Percentiles rank a stretch among this genome's conserved stretches.
Conservation (phyloP, 2,888 invertebrate species). For the Agrochola lychnidis region DNA sequence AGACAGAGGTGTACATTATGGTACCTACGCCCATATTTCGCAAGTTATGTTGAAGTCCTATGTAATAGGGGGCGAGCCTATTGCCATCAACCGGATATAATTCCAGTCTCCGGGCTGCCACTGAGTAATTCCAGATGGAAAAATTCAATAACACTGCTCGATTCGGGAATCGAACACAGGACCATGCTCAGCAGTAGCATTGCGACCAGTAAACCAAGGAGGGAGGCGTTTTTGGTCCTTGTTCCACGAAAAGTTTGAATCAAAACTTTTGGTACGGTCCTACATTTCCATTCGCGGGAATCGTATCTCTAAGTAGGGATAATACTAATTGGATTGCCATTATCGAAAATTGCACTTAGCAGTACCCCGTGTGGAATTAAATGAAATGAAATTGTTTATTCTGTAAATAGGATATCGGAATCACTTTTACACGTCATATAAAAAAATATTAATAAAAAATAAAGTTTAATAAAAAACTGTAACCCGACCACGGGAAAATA, state of each 20-base stretch:
- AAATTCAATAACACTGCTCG: too few species aligned
- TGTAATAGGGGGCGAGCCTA: not conserved
- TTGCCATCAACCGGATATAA: too few species aligned
- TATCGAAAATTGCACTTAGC: slow-evolving; percentile 46
- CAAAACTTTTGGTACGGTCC: not conserved
- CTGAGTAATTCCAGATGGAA: not conserved
- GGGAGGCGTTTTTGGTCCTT: not conserved
- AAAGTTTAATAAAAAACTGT: too few species aligned
- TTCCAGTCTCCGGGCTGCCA: too few species aligned
- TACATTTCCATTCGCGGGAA: slow-evolving; percentile 8
- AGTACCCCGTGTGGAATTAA: slow-evolving; percentile 18
- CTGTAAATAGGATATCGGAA: too few species aligned
- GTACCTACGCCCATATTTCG: not conserved
- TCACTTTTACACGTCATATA: too few species aligned
- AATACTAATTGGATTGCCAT: slow-evolving; percentile 44
- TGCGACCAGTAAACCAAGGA: too few species aligned
- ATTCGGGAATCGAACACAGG: too few species aligned
- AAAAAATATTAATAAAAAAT: too few species aligned
- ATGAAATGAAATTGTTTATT: too few species aligned
- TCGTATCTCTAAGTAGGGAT: slow-evolving; percentile 21
- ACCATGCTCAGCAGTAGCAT: too few species aligned
- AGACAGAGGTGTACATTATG: not conserved
- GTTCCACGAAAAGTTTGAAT: not conserved
- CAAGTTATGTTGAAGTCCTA: not conserved
- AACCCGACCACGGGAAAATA: too few species aligned